Evolutionary conservation across 2,113 vertebrate genomes (phyloP), one percentile per base, ranked within the genome.

Genomic region (Hippocampus mohnikei): DNA sequence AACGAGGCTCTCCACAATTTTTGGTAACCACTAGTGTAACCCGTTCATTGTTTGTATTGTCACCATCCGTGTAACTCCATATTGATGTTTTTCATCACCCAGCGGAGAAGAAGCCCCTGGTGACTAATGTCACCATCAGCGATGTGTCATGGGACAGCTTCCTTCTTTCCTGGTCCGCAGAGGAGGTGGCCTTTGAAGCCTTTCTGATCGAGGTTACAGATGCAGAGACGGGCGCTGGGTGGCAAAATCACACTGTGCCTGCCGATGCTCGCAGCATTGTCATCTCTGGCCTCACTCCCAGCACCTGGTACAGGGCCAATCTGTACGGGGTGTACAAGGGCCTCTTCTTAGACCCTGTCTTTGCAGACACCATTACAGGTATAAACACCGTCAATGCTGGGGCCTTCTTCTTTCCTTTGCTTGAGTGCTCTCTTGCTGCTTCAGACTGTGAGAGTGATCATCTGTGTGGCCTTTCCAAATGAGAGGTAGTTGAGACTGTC

Each of bases 161-260:
- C 93, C 92, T 84, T 77, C 86, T 98, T 90, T 93, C 93, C 90
- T 98, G 96, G 96, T 93, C 89, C 0, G 89, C 95, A 29, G 90
- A 93, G 0, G 91, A 91, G 0, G 93, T 93, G 37, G 85, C 80
- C 67, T 95, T 91, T 87, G 92, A 97, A 60, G 90, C 56, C 80
- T 98, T 98, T 93, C 55, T 95, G 85, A 66, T 98, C 74, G 93
- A 95, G 91, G 93, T 98, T 82, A 92, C 88, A 46, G 94, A 96
- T 53, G 42, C 90, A 1, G 93, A 92, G 69, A 81, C 58, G 0
- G 81, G 87, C 0, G 81, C 89, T 18, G 88, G 87, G 21, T 80
- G 70, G 76, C 75, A 79, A 64, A 95, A 93, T 70, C 80, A 94
- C 89, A 95, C 94, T 0, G 89, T 94, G 33, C 84, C 92, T 0